Conservation (phyloP, 2,113 vertebrate species). For the Monopterus albus region DNA sequence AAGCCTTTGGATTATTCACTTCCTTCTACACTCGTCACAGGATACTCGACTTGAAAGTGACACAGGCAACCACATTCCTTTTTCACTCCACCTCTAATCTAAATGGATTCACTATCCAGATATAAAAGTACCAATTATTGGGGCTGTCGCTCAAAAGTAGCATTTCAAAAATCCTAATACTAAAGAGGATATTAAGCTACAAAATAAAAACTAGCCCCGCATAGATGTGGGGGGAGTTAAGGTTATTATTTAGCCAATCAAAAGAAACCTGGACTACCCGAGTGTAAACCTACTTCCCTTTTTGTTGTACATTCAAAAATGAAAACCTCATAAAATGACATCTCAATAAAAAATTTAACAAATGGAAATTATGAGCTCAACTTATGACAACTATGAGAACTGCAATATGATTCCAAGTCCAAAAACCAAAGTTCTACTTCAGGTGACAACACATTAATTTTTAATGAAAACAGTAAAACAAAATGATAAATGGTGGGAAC, state of each 20-base stretch:
- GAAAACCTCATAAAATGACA: conserved; percentile 45
- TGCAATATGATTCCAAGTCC: conserved; percentile 49
- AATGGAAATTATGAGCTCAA: conserved; percentile 19
- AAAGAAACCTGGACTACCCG: conserved; percentile 66
- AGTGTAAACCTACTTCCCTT: conserved; percentile 73
- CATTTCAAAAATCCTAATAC: conserved; percentile 9
- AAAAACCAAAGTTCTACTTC: conserved; percentile 37
- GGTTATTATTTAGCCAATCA: conserved; percentile 60
- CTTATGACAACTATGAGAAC: conserved; percentile 39
- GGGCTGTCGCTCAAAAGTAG: conserved; percentile 41
- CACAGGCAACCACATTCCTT: conserved; percentile 53
- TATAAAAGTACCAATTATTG: conserved; percentile 69
- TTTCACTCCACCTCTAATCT: conserved; percentile 33
- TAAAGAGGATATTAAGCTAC: conserved; percentile 39
- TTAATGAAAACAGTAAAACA: conserved; percentile 53
- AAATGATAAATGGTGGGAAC: conserved; percentile 46
- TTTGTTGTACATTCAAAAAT: conserved; percentile 79
- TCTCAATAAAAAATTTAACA: conserved; percentile 8
- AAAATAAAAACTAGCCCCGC: conserved; percentile 49
- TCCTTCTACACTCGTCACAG: conserved; percentile 56
- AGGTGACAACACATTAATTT: conserved; percentile 49
- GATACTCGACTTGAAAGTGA: conserved; percentile 46
- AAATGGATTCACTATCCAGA: conserved; percentile 42
- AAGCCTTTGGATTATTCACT: conserved; percentile 71
- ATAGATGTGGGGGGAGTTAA: conserved; percentile 25